Base-by-base conservation (phyloP, 2,113 vertebrate genomes). In the Mastomys coucha region DNA sequence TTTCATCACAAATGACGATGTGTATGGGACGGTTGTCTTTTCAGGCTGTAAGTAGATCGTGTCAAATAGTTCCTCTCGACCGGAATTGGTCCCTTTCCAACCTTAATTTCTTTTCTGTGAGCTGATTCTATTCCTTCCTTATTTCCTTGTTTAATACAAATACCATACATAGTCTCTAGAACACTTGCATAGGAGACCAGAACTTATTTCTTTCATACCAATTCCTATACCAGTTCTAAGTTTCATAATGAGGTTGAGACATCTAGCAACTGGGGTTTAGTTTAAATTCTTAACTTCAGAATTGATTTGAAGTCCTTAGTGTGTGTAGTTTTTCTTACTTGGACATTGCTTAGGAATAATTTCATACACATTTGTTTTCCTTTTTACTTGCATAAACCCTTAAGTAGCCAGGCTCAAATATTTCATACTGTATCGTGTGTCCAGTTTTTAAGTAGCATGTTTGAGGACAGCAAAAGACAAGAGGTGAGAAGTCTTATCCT, bases 21-120 rank as follows among this genome's bases (percentile, higher is more conserved):
- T 98, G 9, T 93, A 80, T 67, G 99, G 99, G 97, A 98, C 98
- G 10, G 98, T 99, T n/a, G n/a, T 98, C 72, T 99, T 99, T 97
- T 98, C 98, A 19, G 99, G 99, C 98, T 98, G 99, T 99, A 98
- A 92, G 99, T 99, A 97, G 91, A 20, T 42, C 45, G 20, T 58
- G 19, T 12, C 36, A 26, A 53, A 60, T 39, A 90, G 12, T 63
- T 5, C 88, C 88, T 33, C 33, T 87, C 78, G n/a, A 49, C 60
- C 5, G 78, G 1, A 56, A 11, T 86, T 93, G 65, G n/a, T 1
- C 36, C 78, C 4, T 70, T 39, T 20, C 91, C 81, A 87, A 5
- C n/a, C 42, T 70, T 58, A 42, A 70, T 95, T 42, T 42, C 92
- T 72, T 86, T 86, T 51, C 1, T 8, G 2, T 26, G 2, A 31